Base-by-base conservation (phyloP, 1,140 invertebrate species). In the Venturia canescens region DNA sequence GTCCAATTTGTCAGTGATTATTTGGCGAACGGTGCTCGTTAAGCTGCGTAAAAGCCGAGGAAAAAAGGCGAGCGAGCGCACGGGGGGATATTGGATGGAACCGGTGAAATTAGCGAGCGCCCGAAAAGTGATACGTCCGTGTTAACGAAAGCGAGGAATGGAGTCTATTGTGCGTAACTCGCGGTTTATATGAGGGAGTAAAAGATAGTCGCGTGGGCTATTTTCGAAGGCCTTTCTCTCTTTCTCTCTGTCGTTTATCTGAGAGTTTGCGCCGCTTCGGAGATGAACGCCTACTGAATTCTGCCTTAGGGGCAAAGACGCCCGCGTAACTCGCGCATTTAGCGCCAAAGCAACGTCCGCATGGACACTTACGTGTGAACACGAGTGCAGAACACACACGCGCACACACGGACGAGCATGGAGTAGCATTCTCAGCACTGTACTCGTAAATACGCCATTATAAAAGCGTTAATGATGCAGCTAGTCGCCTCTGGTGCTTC, bases 221-320 rank as follows among this genome's bases (percentile, higher is more conserved):
- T 74, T 74, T 74, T 74, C 71, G 71, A 74, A 57, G 26, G 48
- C 34, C 38, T 72, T 38, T 63, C n/a, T 63, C 60, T 63, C n/a
- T 63, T 3, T 63, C n/a, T 63, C 60, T 63, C 21, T 63, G 7
- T 63, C 60, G 23, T 63, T 26, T 63, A n/a, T 63, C 60, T 63
- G n/a, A 18, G 53, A 57, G 53, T 57, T 57, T 57, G 53, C 53
- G 53, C 53, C 13, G 15, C 53, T 44, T 44, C 38, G 38, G 15
- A 57, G n/a, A 57, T 57, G 53, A 57, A 23, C 53, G 53, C 21
- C 53, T 57, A 18, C 18, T 57, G 53, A 57, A 57, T 21, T 57
- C n/a, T 18, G 53, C 21, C 53, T 23, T 18, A 57, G 53, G 21
- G 53, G 21, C 53, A 23, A 18, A 18, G 18, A 23, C 53, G 53